Percentiles rank a stretch among this genome's conserved stretches.
phyloP scores from a whole-genome alignment of 2,113 vertebrate species.

The Poecilia latipinna region DNA sequence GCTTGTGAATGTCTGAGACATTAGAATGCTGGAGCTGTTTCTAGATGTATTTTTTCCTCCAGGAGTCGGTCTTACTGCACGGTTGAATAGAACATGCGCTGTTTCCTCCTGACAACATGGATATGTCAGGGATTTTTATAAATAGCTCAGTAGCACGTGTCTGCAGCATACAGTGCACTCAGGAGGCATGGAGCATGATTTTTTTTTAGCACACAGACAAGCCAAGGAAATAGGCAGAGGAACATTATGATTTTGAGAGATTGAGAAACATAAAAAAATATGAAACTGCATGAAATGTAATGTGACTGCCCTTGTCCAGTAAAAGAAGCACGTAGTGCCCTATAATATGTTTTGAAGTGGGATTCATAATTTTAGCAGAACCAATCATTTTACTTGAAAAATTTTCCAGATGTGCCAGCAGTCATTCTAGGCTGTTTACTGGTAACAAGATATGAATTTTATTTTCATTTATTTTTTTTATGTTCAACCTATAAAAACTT shows the following conservation, averaged over 20 bases:
- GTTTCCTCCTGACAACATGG: slow-evolving; percentile 75
- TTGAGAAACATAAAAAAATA: background rate
- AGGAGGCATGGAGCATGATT: slow-evolving; percentile 23
- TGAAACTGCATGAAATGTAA: slow-evolving; percentile 2
- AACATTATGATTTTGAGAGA: slow-evolving; percentile 10
- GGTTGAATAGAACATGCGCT: slow-evolving; percentile 74
- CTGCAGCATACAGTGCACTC: slow-evolving; percentile 36
- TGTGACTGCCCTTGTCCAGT: background rate
- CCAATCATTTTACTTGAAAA: too few species aligned
- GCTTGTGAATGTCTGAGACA: slow-evolving; percentile 39
- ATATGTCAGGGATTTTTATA: slow-evolving; percentile 80
- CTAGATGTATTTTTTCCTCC: slow-evolving; percentile 61
- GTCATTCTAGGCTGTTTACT: too few species aligned
- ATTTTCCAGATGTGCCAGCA: background rate
- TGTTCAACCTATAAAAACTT: too few species aligned
- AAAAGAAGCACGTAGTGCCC: slow-evolving; percentile 5
- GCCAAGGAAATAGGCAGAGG: background rate
- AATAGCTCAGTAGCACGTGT: slow-evolving; percentile 78
- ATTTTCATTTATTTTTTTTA: too few species aligned
- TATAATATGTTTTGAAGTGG: background rate
- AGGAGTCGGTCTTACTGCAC: slow-evolving; percentile 70
- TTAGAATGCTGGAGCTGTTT: slow-evolving; percentile 63
- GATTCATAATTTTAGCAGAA: background rate
- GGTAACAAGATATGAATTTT: too few species aligned
- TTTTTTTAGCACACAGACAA: slow-evolving; percentile 34